phyloP scores from a whole-genome alignment of 2,888 invertebrate genomes.

The Xanthorhoe designata region DNA sequence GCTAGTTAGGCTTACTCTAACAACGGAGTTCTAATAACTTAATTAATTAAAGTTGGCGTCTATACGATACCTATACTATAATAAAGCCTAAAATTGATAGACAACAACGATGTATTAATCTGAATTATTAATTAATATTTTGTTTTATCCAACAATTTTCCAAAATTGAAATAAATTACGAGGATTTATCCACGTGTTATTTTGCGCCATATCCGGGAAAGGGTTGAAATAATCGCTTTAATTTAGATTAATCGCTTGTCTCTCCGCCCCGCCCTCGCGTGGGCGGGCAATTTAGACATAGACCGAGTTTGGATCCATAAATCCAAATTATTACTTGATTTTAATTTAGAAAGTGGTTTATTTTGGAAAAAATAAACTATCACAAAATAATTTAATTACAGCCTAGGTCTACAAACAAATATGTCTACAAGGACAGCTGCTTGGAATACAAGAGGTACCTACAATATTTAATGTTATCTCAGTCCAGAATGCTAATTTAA shows the following conservation, averaged over 20 bases:
- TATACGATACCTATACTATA: no score
- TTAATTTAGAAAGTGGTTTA: slow-evolving; percentile 37
- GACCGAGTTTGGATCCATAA: slow-evolving; percentile 52
- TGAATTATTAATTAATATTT: slow-evolving; percentile 17
- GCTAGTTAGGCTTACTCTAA: no score
- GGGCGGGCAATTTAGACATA: slow-evolving; percentile 57
- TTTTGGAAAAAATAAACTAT: slow-evolving; percentile 19
- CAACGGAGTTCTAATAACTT: no score
- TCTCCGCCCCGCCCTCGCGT: slow-evolving; percentile 56
- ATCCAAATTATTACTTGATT: slow-evolving; percentile 52
- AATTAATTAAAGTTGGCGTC: no score
- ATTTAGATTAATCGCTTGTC: slow-evolving; percentile 74
- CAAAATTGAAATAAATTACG: slow-evolving; percentile 43
- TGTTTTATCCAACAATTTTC: slow-evolving; percentile 27
- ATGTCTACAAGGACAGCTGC: no score
- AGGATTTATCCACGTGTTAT: slow-evolving; percentile 48
- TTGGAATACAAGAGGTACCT: no score
- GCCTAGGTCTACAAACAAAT: no score
- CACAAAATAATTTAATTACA: no score
- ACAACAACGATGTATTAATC: neutral
- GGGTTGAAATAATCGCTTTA: slow-evolving; percentile 73
- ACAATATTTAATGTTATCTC: no score
- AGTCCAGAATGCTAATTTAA: no score
- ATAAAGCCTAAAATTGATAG: neutral
- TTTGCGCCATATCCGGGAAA: slow-evolving; percentile 62